Evolutionary conservation across 2,888 invertebrate species (phyloP), one percentile per base, ranked within the genome.

Genomic region (Metacarcinus magister): DNA sequence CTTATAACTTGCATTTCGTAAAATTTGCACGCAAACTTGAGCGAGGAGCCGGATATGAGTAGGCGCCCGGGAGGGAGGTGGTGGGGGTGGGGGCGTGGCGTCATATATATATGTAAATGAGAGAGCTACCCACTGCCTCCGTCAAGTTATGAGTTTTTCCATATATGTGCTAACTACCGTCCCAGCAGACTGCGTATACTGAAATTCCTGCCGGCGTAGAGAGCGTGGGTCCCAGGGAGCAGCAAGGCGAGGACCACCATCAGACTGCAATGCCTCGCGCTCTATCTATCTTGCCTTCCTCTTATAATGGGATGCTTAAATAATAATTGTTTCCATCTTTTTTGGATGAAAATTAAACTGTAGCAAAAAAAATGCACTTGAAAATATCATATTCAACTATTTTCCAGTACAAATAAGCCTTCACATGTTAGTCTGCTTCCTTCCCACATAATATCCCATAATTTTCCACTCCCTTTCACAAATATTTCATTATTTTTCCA

Each of bases 131-230:
- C 67, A 93, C 60, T 93, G 54, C 93, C 93, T 93, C 67, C 60
- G 93, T 93, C 93, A 93, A 93, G 93, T 93, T 93, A 93, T 32
- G 93, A 93, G 93, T 93, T 93, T 93, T 93, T 93, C 93, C 93
- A 93, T 93, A 93, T 93, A 93, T 67, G 93, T 93, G 93, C 93
- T 93, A 93, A 93, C 93, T 93, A 67, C 93, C 32, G 93, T n/a
- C 16, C 19, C 92, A 43, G 46, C 90, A 39, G 43, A 23, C 90
- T 7, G 75, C 8, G n/a, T 75, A n/a, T 28, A 75, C 75, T n/a
- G 75, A 75, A 54, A 75, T 75, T 75, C 28, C 75, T 23, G 75
- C 19, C n/a, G n/a, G 4, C 75, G 75, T 54, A 13, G 54, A 19
- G 75, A 4, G 75, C 75, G n/a, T 28, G 23, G 75, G 7, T 8